Evolutionary conservation across 1,140 invertebrate species (phyloP).

Genomic region (Monochamus saltuarius): DNA sequence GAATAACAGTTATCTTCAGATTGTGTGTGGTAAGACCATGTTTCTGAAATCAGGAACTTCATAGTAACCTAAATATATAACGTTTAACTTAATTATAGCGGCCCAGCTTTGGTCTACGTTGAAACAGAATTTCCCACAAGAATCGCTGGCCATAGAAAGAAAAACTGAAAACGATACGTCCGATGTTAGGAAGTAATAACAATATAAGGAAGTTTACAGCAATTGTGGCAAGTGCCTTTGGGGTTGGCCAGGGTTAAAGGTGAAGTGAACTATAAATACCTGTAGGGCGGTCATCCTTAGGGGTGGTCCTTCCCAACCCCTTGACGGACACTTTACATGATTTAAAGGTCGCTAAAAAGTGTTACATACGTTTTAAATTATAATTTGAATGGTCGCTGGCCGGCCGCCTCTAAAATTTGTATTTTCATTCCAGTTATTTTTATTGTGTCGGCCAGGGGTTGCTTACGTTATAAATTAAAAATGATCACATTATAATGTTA

Average conservation of each 20-base stretch:
- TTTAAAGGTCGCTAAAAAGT: slow-evolving; percentile 37
- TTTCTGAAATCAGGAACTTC: too few species aligned
- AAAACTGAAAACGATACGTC: too few species aligned
- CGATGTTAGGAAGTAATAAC: too few species aligned
- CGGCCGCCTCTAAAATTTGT: slow-evolving; percentile 34
- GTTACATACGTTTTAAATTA: slow-evolving; percentile 41
- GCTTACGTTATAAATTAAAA: slow-evolving; percentile 25
- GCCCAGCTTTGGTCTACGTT: too few species aligned
- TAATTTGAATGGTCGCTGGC: slow-evolving; percentile 34
- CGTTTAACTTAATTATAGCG: too few species aligned
- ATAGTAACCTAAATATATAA: too few species aligned
- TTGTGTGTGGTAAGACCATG: too few species aligned
- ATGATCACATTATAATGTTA: slow-evolving; percentile 33
- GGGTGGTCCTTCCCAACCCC: slow-evolving; percentile 27
- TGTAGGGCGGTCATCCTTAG: slow-evolving; percentile 29
- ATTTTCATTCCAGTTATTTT: slow-evolving; percentile 24
- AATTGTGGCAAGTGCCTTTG: slow-evolving; percentile 27
- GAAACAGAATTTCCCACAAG: too few species aligned
- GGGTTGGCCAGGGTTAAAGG: slow-evolving; percentile 26
- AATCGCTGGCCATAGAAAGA: too few species aligned
- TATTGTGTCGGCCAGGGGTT: slow-evolving; percentile 18
- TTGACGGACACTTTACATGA: slow-evolving; percentile 27
- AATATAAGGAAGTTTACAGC: slow-evolving; percentile 29
- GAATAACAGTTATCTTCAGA: too few species aligned
- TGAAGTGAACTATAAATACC: slow-evolving; percentile 17